Evolutionary conservation across 2,797 vertebrate species (phyloP), one percentile per base, ranked within the genome.

Genomic region (Anabacerthia variegaticeps): DNA sequence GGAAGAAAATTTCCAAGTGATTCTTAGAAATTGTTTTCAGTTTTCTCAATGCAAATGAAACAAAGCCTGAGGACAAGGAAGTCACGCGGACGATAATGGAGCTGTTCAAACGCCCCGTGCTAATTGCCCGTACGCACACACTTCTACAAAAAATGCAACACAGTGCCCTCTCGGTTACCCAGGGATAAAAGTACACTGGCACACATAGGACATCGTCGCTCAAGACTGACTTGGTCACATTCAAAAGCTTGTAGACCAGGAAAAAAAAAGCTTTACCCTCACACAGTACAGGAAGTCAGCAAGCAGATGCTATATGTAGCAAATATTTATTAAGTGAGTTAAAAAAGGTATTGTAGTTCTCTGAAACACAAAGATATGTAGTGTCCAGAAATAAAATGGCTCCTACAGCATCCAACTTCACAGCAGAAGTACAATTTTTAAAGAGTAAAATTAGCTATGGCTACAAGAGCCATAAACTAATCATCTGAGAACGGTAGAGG

Each of bases 51-150:
- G 49, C 49, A 76, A 92, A 94, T 11, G 36, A 79, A 72, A 86
- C 24, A 79, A 85, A 89, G 41, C 59, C 71, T 19, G 26, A 63
- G 37, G 67, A 43, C 44, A 89, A 91, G 12, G 20, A n/a, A 69
- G 6, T 66, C 55, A 39, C 2, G 27, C 4, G 5, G 65, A 58
- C 0, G 0, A 46, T 21, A 44, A 62, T 6, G n/a, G 6, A 67
- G 43, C 55, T 76, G 36, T 59, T 63, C 37, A 54, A 62, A 56
- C 12, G 39, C 14, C 23, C 65, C 6, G 44, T 68, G 91, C 49
- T 58, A 74, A 75, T 13, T 69, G 54, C 18, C 41, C 37, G 14
- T 18, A 49, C 7, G 6, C 23, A 54, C 19, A 39, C 13, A 13
- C 21, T 68, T 32, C 59, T 43, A 1, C 14, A 72, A 84, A 6